Evolutionary conservation across 2,113 vertebrate genomes (phyloP), one percentile per base, ranked within the genome.

Genomic region (Aptenodytes patagonicus): DNA sequence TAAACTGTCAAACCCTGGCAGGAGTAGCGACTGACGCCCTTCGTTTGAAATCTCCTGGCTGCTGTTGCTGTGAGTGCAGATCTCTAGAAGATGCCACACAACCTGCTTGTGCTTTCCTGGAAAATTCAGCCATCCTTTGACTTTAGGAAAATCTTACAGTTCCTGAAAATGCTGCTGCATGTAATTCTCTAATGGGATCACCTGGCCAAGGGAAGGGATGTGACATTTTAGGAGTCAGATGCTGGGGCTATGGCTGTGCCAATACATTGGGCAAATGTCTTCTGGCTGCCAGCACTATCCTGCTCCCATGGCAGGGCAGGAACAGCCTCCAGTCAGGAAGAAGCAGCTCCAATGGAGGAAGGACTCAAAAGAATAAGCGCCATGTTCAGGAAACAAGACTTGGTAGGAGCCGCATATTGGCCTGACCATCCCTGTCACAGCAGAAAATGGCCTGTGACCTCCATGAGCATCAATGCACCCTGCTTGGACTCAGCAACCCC

Each of bases 1-100:
- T 97, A 97, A 97, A 93, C 93, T 94, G 93, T 97, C 93, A 95
- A 65, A 69, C 11, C 24, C 77, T 96, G 96, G 92, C 94, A 92
- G 66, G 34, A 85, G 40, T 32, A 73, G 58, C 0, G 0, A 26
- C 90, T 95, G 71, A 94, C 2, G 0, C 75, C 79, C 81, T 91
- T 68, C 62, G 70, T 80, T 94, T 95, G 89, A 94, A 95, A 91
- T 89, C 78, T 89, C 64, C 87, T 3, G 0, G 70, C 91, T 95
- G 96, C 73, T 87, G 58, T 76, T 85, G 77, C 77, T 82, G 32
- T 22, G 36, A 93, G 57, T 7, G 10, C n/a, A 51, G 52, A 80
- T 20, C 69, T 84, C 80, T 46, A 76, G 80, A 85, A 72, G 54
- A 84, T 91, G 81, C 73, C 83, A 89, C 54, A 91, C 57, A 95